Conservation (phyloP, 2,113 vertebrate species). For the Calyptommatus sinebrachiatus region DNA sequence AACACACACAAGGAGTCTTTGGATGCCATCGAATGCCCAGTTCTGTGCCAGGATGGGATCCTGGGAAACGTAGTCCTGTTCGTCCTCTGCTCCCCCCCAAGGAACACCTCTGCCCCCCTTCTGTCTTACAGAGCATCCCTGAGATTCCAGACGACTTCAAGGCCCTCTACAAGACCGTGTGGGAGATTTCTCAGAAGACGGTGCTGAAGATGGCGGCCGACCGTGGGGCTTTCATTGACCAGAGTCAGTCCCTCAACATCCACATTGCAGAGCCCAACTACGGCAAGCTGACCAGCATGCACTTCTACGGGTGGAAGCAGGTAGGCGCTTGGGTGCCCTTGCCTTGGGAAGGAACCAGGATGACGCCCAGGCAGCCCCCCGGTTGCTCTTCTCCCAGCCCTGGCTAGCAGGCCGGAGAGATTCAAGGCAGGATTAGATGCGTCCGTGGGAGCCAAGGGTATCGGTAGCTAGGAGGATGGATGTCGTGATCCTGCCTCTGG, state of each 20-base stretch:
- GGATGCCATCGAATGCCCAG: too few species aligned
- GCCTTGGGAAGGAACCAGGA: neutral
- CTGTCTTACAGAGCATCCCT: slow-evolving; percentile 68
- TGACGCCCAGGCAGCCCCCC: too few species aligned
- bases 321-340: slow-evolving; percentile 55
- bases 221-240: slow-evolving; percentile 92
- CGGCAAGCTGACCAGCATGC: slow-evolving; percentile 96
- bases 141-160: slow-evolving; percentile 90
- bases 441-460: too few species aligned
- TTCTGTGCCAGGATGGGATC: too few species aligned
- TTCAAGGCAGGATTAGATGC: too few species aligned
- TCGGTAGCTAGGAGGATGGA: too few species aligned
- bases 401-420: too few species aligned
- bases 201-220: slow-evolving; percentile 95
- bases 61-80: too few species aligned
- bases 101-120: neutral
- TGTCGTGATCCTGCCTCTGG: too few species aligned
- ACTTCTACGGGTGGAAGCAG: slow-evolving; percentile 97
- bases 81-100: neutral
- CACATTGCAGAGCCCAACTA: slow-evolving; percentile 97
- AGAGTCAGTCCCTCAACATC: slow-evolving; percentile 97
- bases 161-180: slow-evolving; percentile 94
- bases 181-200: slow-evolving; percentile 96
- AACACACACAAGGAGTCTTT: too few species aligned
- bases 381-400: too few species aligned